Conservation (phyloP, 2,113 vertebrate species). For the Corythoichthys intestinalis region DNA sequence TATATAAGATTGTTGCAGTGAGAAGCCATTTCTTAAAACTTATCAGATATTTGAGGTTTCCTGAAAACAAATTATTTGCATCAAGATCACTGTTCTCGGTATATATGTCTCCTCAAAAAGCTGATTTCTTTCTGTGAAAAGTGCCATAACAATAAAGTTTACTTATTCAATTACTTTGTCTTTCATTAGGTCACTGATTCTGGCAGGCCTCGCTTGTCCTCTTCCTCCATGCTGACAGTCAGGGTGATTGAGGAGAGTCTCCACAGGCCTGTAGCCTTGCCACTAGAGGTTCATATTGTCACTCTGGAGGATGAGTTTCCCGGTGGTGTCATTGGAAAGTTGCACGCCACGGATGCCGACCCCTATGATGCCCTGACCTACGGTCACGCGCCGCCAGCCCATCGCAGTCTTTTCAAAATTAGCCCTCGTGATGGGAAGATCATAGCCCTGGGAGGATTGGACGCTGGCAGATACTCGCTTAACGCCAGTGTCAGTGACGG, state of each 20-base stretch:
- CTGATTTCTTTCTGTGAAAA: too few relatives aligned
- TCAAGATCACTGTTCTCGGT: too few relatives aligned
- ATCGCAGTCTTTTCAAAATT: conserved; percentile 94
- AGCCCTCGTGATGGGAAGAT: conserved; percentile 89
- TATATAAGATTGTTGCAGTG: too few relatives aligned
- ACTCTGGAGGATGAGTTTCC: conserved; percentile 98
- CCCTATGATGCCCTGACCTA: conserved; percentile 91
- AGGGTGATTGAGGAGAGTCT: conserved; percentile 94
- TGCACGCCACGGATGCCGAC: conserved; percentile 93
- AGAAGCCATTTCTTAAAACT: too few relatives aligned
- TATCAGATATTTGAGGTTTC: too few relatives aligned
- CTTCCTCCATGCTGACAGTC: conserved; percentile 78
- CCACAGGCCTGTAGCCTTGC: conserved; percentile 86
- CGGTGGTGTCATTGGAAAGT: conserved; percentile 93
- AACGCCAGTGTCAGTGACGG: conserved; percentile 93
- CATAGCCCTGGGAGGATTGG: conserved; percentile 88
- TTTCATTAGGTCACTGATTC: conserved; percentile 83
- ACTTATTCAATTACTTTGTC: background rate
- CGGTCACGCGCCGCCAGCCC: conserved; percentile 80
- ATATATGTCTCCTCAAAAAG: too few relatives aligned
- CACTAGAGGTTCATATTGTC: conserved; percentile 90
- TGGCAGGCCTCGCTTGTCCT: conserved; percentile 83
- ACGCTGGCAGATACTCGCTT: conserved; percentile 85
- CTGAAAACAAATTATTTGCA: too few relatives aligned
- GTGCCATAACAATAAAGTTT: background rate